Conservation (phyloP, 2,888 invertebrate species). For the Ennomos erosarius region DNA sequence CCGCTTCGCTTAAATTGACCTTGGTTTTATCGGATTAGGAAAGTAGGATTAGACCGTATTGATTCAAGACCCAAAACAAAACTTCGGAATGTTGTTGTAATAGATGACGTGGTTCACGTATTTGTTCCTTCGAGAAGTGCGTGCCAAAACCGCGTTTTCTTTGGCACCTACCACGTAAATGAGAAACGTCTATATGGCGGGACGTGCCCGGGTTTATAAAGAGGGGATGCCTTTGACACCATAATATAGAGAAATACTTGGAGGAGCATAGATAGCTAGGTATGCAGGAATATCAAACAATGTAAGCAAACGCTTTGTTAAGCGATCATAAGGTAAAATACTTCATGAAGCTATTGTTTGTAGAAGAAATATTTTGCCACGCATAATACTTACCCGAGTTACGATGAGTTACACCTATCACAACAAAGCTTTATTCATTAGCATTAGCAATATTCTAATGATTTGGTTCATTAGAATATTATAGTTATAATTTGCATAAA, state of each 20-base stretch:
- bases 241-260: constrained; percentile 48
- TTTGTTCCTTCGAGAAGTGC: constrained; percentile 41
- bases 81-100: constrained; percentile 39
- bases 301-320: constrained; percentile 38
- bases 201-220: constrained; percentile 57
- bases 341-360: constrained; percentile 35
- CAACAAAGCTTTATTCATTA: constrained; percentile 12
- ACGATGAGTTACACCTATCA: background rate
- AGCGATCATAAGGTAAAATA: constrained; percentile 39
- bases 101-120: constrained; percentile 38
- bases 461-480: constrained; percentile 7
- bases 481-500: background rate
- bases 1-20: constrained; percentile 75
- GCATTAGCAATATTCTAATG: constrained; percentile 14
- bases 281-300: constrained; percentile 46
- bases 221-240: constrained; percentile 61
- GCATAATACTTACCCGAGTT: constrained; percentile 10
- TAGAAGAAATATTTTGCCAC: constrained; percentile 31
- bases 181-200: constrained; percentile 53
- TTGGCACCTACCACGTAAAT: constrained; percentile 55
- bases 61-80: constrained; percentile 49
- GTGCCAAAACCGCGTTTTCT: constrained; percentile 46
- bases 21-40: constrained; percentile 46
- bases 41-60: constrained; percentile 34
- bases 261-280: constrained; percentile 37